Conservation (phyloP, 2,113 vertebrate species). For the Vireo altiloquus region DNA sequence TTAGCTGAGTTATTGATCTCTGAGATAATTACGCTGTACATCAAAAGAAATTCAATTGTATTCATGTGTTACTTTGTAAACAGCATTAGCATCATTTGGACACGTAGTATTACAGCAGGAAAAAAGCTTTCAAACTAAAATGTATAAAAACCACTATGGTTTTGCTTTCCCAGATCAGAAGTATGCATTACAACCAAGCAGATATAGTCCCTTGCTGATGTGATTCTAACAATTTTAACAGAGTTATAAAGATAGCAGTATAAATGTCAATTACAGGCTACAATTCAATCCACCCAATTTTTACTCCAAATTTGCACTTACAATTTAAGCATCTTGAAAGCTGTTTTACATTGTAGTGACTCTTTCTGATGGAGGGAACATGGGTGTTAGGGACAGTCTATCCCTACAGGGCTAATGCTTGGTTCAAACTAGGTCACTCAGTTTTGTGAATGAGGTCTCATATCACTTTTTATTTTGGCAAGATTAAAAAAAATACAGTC, state of each 20-base stretch:
- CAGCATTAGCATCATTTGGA: background rate
- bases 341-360: background rate
- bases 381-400: background rate
- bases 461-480: background rate
- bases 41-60: constrained; percentile 16
- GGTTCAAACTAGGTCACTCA: background rate
- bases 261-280: background rate
- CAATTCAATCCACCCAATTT: background rate
- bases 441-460: background rate
- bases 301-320: background rate
- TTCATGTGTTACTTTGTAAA: constrained; percentile 17
- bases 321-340: background rate
- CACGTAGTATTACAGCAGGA: background rate
- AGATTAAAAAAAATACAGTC: background rate
- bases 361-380: background rate
- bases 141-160: background rate
- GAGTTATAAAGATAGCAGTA: background rate
- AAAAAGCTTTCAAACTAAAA: background rate
- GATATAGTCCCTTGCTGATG: background rate
- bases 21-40: constrained; percentile 38
- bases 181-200: background rate
- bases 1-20: constrained; percentile 33
- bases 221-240: background rate
- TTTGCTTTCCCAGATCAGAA: background rate
- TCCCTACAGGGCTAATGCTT: background rate